Evolutionary conservation across 2,888 invertebrate genomes (phyloP).

Genomic region (Phoenoteleia sp.): DNA sequence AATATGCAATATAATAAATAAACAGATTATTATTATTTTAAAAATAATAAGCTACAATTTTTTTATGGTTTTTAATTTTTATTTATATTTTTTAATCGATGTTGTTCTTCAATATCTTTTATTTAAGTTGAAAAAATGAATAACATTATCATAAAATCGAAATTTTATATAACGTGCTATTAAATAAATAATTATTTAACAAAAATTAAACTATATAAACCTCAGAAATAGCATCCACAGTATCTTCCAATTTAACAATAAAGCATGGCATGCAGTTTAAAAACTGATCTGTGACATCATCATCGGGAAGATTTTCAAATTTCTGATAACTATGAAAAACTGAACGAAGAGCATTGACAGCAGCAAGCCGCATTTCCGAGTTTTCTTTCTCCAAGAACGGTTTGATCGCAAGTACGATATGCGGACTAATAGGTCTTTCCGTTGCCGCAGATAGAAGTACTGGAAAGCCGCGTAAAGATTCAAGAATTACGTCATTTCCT

Average conservation of each 20-base stretch:
- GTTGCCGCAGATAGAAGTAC: constrained; percentile 79
- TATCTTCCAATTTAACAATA: constrained; percentile 82
- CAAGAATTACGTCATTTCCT: constrained; percentile 81
- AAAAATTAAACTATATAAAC: constrained; percentile 64
- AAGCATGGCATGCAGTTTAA: constrained; percentile 82
- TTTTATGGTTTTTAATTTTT: no score
- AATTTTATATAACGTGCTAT: no score
- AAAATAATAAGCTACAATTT: no score
- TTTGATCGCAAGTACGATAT: constrained; percentile 82
- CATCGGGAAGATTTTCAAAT: constrained; percentile 75
- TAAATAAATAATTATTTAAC: not conserved
- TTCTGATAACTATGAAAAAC: constrained; percentile 79
- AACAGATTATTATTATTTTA: no score
- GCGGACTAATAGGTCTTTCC: constrained; percentile 80
- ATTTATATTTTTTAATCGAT: no score
- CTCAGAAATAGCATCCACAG: constrained; percentile 77
- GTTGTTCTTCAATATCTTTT: no score
- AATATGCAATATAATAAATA: no score
- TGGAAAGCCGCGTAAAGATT: constrained; percentile 82
- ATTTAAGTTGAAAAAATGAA: no score
- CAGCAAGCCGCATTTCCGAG: constrained; percentile 82
- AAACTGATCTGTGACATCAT: constrained; percentile 82
- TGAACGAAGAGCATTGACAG: constrained; percentile 80
- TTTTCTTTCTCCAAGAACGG: constrained; percentile 84
- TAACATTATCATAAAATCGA: no score